Percentiles rank a stretch among this genome's conserved stretches.
Evolutionary conservation across 2,888 invertebrate genomes (phyloP).

Genomic region (Calameuta filiformis): DNA sequence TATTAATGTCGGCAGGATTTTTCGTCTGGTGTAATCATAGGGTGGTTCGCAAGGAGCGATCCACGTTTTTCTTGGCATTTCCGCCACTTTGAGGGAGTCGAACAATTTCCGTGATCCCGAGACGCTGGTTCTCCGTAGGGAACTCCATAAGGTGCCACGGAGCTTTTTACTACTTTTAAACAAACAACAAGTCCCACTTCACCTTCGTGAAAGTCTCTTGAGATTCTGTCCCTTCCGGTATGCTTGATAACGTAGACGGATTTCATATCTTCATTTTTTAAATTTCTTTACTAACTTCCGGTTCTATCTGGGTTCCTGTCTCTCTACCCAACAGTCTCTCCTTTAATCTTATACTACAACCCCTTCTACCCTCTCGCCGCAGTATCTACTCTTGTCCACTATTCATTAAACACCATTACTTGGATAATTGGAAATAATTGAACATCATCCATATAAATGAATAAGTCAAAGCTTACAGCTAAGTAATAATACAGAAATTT

Average conservation of each 20-base stretch:
- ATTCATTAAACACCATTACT: neutral
- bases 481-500: neutral
- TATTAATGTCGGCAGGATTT: conserved; percentile 52
- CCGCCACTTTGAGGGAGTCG: conserved; percentile 43
- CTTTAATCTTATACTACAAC: neutral
- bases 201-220: neutral
- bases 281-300: neutral
- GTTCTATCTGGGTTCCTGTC: neutral
- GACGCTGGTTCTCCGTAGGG: neutral
- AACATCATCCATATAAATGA: neutral
- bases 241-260: neutral
- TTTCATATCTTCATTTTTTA: neutral
- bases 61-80: conserved; percentile 43
- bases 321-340: neutral
- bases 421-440: neutral
- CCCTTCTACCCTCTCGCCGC: neutral
- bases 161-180: conserved; percentile 27
- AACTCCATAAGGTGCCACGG: conserved; percentile 8
- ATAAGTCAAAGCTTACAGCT: neutral
- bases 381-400: neutral
- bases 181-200: conserved; percentile 2
- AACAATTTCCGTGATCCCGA: conserved; percentile 42
- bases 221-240: neutral
- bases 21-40: conserved; percentile 48
- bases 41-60: conserved; percentile 21